Evolutionary conservation across 2,797 vertebrate genomes (phyloP), one percentile per base, ranked within the genome.

Genomic region (Euphonia xanthogaster): DNA sequence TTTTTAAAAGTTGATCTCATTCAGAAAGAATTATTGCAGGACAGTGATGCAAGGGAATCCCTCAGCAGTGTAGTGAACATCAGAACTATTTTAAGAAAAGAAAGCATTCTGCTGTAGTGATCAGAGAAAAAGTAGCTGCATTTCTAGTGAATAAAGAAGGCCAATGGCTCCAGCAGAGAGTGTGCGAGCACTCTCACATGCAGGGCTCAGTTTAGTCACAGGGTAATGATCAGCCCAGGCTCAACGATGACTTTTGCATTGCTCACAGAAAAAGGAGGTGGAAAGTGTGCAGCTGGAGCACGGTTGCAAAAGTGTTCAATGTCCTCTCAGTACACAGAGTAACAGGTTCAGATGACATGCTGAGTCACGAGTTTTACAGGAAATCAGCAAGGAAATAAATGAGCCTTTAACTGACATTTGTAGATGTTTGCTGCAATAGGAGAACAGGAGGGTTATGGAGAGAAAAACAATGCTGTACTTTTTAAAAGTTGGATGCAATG

Each of bases 301-400:
- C 0, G 12, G 37, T 84, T 93, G 89, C 95, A 90, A 50, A 93
- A 92, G 86, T 42, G 87, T 71, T 92, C 51, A 0, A 84, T 93
- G 93, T 51, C 78, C 83, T 93, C 77, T 75, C 66, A 23, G 79
- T 92, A 67, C 91, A 87, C 47, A 60, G 86, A 82, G 79, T 63
- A 88, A 70, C 80, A 89, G 86, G 80, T 94, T 94, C 86, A 93
- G 47, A 53, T 80, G 73, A 87, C 60, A 5, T 53, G 88, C 85
- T 85, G 93, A 96, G 75, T 96, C 95, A 96, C 70, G 55, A 6
- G 85, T 61, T 93, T 94, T 96, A 89, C 86, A 95, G 92, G 86
- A 95, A 94, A 92, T 68, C 73, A 73, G 81, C 35, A 66, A 82
- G 82, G 92, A 94, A 94, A 94, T 86, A 92, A 94, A 92, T 91